These are phyloP conservation scores for Lissocephala sabroskyi DNA, from an alignment of 2,888 invertebrate genomes.

Conservation along the genomic window DNA sequence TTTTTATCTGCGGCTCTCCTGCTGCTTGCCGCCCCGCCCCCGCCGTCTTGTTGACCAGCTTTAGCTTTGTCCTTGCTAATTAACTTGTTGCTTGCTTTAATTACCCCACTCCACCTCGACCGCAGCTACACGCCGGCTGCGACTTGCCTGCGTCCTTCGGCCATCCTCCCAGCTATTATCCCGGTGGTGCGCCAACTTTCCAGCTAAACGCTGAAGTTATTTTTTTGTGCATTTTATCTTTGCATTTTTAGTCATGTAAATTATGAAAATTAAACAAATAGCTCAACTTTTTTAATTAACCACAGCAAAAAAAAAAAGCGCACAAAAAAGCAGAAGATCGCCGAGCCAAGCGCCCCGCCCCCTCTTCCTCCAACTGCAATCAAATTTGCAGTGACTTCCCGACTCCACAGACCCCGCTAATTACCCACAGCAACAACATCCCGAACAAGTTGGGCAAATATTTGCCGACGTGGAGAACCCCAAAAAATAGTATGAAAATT, in stretches of 20 bases:
- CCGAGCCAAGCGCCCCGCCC: no score
- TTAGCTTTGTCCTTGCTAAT: conserved; percentile 33
- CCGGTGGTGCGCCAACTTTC: not conserved
- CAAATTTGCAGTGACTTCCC: no score
- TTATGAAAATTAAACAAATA: conserved; percentile 59
- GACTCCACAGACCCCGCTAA: no score
- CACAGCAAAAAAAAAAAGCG: conserved; percentile 16
- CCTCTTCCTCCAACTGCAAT: no score
- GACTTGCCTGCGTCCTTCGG: no score
- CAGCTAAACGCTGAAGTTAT: not conserved
- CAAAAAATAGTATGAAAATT: conserved; percentile 20
- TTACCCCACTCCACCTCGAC: conserved; percentile 32
- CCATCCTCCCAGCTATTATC: no score
- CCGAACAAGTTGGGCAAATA: conserved; percentile 22
- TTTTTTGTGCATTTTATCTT: conserved; percentile 11
- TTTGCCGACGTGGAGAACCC: conserved; percentile 3
- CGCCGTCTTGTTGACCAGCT: conserved; percentile 7
- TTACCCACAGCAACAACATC: conserved; percentile 35
- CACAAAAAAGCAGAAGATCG: no score
- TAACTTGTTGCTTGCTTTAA: conserved; percentile 61
- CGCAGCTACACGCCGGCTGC: not conserved
- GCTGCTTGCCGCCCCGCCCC: conserved; percentile 3
- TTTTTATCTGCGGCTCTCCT: conserved; percentile 18
- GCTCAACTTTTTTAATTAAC: conserved; percentile 59
- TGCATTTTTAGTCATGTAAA: conserved; percentile 34